Conservation (phyloP, 1,140 invertebrate genomes). For the Whitmania pigra region DNA sequence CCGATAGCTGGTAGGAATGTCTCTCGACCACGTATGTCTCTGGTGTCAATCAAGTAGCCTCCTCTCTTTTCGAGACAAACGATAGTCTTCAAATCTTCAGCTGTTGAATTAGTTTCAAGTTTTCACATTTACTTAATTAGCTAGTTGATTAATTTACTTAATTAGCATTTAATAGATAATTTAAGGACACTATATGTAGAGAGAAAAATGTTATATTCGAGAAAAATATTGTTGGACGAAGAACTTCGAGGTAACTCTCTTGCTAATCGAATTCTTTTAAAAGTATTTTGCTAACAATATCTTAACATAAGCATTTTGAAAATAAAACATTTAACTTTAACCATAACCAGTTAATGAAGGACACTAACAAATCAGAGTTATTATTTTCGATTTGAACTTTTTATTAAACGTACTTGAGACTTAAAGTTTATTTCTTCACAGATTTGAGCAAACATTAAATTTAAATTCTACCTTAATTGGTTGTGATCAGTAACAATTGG, state of each 20-base stretch:
- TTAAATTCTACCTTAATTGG: too few relatives aligned
- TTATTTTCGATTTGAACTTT: too few relatives aligned
- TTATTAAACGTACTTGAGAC: too few relatives aligned
- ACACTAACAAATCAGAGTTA: too few relatives aligned
- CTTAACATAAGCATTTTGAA: too few relatives aligned
- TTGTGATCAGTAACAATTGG: too few relatives aligned
- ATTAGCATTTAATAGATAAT: not conserved
- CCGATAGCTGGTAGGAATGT: not conserved
- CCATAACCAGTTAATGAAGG: too few relatives aligned
- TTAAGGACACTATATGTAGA: not conserved
- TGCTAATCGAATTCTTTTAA: not conserved
- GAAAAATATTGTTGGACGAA: not conserved
- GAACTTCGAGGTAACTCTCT: not conserved
- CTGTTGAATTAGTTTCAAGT: not conserved
- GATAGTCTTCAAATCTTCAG: constrained; percentile 8
- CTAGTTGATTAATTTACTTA: too few relatives aligned
- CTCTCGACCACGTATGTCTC: not conserved
- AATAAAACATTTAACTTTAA: too few relatives aligned
- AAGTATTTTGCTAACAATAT: not conserved
- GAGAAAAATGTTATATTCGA: not conserved
- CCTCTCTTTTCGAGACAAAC: not conserved
- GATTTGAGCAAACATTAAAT: too few relatives aligned
- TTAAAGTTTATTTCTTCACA: too few relatives aligned
- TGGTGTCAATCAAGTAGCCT: constrained; percentile 4
- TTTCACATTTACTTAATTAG: too few relatives aligned